Percentiles rank a stretch among this genome's conserved stretches.
These are phyloP conservation scores for Melanotaenia nigrans DNA, from an alignment of 2,797 vertebrate genomes.

Conservation along the genomic window DNA sequence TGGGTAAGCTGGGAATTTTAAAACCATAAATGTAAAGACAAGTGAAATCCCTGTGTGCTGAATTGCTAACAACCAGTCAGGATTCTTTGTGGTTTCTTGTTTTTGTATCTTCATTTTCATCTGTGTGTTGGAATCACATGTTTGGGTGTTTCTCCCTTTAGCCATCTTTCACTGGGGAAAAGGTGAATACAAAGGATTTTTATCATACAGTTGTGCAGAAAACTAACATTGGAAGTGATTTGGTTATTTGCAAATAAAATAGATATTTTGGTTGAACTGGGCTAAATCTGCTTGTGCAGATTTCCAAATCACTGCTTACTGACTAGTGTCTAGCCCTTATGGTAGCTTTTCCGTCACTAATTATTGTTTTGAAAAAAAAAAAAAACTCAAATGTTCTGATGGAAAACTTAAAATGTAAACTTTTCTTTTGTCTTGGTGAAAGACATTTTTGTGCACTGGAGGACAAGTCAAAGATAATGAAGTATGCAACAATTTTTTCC, in stretches of 20 bases:
- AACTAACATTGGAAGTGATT: constrained; percentile 12
- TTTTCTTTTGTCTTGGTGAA: constrained; percentile 46
- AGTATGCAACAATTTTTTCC: constrained; percentile 43
- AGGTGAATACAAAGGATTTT: constrained; percentile 66
- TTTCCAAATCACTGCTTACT: constrained; percentile 14
- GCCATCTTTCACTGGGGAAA: constrained; percentile 71
- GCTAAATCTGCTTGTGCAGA: constrained; percentile 9
- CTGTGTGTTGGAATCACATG: constrained; percentile 38
- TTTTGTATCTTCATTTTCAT: constrained; percentile 31
- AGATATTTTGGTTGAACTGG: not conserved
- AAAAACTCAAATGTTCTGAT: not conserved
- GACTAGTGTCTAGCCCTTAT: not conserved
- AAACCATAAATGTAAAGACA: not conserved
- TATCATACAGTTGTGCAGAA: not conserved
- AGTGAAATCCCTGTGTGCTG: not conserved
- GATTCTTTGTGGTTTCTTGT: not conserved
- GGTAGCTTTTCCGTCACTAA: not conserved
- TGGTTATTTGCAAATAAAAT: constrained; percentile 31
- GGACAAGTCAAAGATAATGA: constrained; percentile 72
- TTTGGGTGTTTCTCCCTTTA: constrained; percentile 53
- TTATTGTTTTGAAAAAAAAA: not conserved
- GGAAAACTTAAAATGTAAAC: not conserved
- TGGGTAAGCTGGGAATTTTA: constrained; percentile 85
- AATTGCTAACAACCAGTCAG: not conserved
- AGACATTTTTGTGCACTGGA: constrained; percentile 81